These are phyloP conservation scores for Diabrotica undecimpunctata DNA, from an alignment of 1,140 invertebrate species.

Conservation along the genomic window DNA sequence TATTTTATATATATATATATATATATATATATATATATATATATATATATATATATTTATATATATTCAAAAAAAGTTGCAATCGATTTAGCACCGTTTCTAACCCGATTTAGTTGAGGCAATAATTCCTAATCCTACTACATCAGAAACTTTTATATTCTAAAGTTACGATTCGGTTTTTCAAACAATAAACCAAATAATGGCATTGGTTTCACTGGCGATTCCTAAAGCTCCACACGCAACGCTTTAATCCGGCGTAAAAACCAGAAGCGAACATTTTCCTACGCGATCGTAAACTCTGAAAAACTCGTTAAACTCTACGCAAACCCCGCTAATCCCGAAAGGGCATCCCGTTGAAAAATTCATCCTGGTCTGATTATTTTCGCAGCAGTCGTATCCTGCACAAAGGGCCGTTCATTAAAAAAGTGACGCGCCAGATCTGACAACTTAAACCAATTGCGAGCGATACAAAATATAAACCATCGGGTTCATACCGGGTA, in stretches of 20 bases:
- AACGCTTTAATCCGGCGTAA: neutral
- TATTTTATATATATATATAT: too few relatives aligned
- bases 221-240: too few relatives aligned
- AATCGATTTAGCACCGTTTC: too few relatives aligned
- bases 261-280: neutral
- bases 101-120: too few relatives aligned
- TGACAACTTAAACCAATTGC: slow-evolving; percentile 44
- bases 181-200: too few relatives aligned
- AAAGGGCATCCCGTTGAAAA: slow-evolving; percentile 1
- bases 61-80: too few relatives aligned
- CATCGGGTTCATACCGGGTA: slow-evolving; percentile 16
- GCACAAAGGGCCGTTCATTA: slow-evolving; percentile 34
- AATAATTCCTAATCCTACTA: too few relatives aligned
- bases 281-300: neutral
- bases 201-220: too few relatives aligned
- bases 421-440: slow-evolving; percentile 33
- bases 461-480: slow-evolving; percentile 34
- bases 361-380: slow-evolving; percentile 9
- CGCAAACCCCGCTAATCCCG: neutral
- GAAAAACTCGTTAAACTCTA: neutral
- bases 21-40: too few relatives aligned
- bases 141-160: too few relatives aligned
- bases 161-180: too few relatives aligned
- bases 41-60: too few relatives aligned
- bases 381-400: neutral